Evolutionary conservation across 2,888 invertebrate species (phyloP).

Genomic region (Epistrophe eligans): DNA sequence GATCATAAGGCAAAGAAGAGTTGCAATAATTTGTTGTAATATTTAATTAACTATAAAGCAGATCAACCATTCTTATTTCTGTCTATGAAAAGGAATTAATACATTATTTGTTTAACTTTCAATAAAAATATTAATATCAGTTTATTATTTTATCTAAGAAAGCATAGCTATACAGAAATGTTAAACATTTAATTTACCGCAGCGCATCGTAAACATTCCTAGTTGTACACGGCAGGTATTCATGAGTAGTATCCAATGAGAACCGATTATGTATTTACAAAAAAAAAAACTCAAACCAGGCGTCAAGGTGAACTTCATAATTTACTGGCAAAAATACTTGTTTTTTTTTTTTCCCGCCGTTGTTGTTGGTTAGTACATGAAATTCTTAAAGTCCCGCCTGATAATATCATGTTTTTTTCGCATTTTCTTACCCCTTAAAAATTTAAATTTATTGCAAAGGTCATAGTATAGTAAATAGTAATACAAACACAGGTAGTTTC

Average conservation of each 20-base stretch:
- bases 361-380: constrained; percentile 30
- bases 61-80: too few relatives aligned
- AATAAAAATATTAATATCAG: too few relatives aligned
- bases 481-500: constrained; percentile 18
- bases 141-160: too few relatives aligned
- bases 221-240: too few relatives aligned
- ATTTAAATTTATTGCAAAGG: constrained; percentile 26
- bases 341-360: constrained; percentile 64
- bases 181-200: too few relatives aligned
- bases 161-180: too few relatives aligned
- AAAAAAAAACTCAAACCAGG: constrained; percentile 33
- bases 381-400: constrained; percentile 59
- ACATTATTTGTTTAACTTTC: too few relatives aligned
- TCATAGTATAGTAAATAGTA: constrained; percentile 30
- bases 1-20: too few relatives aligned
- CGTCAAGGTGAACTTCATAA: constrained; percentile 74
- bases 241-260: neutral
- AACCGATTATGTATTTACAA: constrained; percentile 50
- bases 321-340: constrained; percentile 63
- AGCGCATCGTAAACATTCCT: too few relatives aligned
- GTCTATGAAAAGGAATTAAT: too few relatives aligned
- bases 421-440: neutral
- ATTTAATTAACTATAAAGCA: too few relatives aligned
- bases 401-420: constrained; percentile 46
- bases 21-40: too few relatives aligned